Evolutionary conservation across 2,888 invertebrate genomes (phyloP).

Genomic region (Geophilus truncorum): DNA sequence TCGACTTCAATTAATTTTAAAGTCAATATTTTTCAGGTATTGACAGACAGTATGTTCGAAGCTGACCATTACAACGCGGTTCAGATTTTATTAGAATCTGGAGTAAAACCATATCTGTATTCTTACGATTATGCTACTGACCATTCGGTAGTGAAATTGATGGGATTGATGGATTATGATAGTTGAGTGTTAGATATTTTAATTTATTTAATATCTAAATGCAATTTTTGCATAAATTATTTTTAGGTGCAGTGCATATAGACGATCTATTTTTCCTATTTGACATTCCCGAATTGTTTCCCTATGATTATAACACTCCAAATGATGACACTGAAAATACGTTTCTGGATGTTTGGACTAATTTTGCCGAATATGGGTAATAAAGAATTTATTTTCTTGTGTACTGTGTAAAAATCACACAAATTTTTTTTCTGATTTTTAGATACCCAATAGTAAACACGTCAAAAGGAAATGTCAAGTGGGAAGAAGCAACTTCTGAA

Average conservation of each 20-base stretch:
- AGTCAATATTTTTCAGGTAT: too few relatives aligned
- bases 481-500: too few relatives aligned
- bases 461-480: too few relatives aligned
- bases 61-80: too few relatives aligned
- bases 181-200: not conserved
- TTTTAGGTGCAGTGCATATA: conserved; percentile 5
- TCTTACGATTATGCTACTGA: not conserved
- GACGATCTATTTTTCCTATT: conserved; percentile 24
- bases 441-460: too few relatives aligned
- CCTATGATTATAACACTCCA: not conserved
- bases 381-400: not conserved
- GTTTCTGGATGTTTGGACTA: conserved; percentile 27
- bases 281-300: not conserved
- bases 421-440: too few relatives aligned
- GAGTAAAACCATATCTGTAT: not conserved
- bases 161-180: not conserved
- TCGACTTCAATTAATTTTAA: too few relatives aligned
- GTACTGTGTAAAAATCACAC: too few relatives aligned
- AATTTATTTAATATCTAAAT: too few relatives aligned
- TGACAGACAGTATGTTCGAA: too few relatives aligned
- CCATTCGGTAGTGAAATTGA: not conserved
- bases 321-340: conserved; percentile 5
- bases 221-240: too few relatives aligned
- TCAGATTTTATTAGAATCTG: not conserved
- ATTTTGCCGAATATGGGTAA: not conserved